Evolutionary conservation across 2,888 invertebrate species (phyloP).

Genomic region (Zelleria hepariella): DNA sequence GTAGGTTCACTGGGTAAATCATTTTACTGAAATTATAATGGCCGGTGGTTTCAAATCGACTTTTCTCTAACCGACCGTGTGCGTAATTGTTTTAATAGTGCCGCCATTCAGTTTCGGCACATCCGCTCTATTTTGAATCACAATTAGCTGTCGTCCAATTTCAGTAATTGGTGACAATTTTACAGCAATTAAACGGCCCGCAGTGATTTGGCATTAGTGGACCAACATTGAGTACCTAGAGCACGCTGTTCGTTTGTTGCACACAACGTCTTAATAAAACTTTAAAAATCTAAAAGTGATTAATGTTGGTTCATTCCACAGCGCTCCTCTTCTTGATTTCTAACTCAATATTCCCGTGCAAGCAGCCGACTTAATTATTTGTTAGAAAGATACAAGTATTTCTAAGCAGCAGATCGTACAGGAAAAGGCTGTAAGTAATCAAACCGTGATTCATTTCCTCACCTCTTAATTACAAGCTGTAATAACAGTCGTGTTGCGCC

Average conservation of each 20-base stretch:
- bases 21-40: background rate
- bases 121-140: conserved; percentile 32
- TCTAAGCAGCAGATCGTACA: background rate
- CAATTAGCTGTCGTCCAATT: conserved; percentile 53
- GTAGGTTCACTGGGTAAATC: background rate
- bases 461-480: conserved; percentile 36
- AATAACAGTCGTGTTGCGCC: conserved; percentile 32
- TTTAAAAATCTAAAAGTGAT: background rate
- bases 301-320: no score
- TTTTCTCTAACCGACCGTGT: background rate
- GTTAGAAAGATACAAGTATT: background rate
- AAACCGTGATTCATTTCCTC: conserved; percentile 27
- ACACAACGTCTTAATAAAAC: background rate
- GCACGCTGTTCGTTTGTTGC: no score
- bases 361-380: background rate
- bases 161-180: conserved; percentile 38
- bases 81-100: conserved; percentile 9
- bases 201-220: no score
- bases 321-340: no score
- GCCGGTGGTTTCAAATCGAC: background rate
- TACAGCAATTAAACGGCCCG: background rate
- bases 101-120: conserved; percentile 35
- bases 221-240: no score
- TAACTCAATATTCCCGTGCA: no score
- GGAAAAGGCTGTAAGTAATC: background rate